Base-by-base conservation (phyloP, 2,888 invertebrate genomes). In the Sesamia inferens region DNA sequence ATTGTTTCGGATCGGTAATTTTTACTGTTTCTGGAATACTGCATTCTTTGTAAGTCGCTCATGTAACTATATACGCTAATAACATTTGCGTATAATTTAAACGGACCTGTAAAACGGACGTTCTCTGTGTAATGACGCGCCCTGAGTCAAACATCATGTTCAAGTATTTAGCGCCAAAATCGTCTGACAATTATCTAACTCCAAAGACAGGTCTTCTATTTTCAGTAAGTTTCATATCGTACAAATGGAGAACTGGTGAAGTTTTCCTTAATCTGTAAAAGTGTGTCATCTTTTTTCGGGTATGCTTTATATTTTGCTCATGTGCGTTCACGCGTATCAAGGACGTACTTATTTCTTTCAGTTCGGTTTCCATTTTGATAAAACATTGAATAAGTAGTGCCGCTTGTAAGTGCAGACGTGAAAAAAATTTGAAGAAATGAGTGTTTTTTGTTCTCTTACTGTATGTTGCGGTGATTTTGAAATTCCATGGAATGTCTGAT, bases 371-470 rank as follows among this genome's bases (percentile, higher is more conserved):
- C 61, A 77, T 77, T 82, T 69, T 81, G 71, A 68, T 82, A 68
- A 71, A 82, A 82, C 73, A 82, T 78, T 84, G 82, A 84, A 82
- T 71, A 81, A 84, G 77, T 71, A 81, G 82, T 71, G 55, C 47
- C 74, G 63, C 68, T 63, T 73, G 70, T 82, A 81, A 82, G 78
- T 77, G 78, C 68, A 71, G 67, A 84, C 84, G 82, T 81, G 82
- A 39, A 69, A 0, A 48, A 73, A 82, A 84, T 84, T 70, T 62
- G 44, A 58, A 54, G 59, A 63, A 61, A 69, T 51, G 5, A 22
- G 22, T 64, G 69, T 61, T 48, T 61, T 72, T 71, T 58, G 42
- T 44, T 63, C 22, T 5, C 24, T 59, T 22, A 61, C 24, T 13
- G 47, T 79, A 63, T 58, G 24, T 54, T 68, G 48, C 3, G 55